Base-by-base conservation (phyloP, 2,888 invertebrate genomes). In the Thysanoteuthis rhombus region DNA sequence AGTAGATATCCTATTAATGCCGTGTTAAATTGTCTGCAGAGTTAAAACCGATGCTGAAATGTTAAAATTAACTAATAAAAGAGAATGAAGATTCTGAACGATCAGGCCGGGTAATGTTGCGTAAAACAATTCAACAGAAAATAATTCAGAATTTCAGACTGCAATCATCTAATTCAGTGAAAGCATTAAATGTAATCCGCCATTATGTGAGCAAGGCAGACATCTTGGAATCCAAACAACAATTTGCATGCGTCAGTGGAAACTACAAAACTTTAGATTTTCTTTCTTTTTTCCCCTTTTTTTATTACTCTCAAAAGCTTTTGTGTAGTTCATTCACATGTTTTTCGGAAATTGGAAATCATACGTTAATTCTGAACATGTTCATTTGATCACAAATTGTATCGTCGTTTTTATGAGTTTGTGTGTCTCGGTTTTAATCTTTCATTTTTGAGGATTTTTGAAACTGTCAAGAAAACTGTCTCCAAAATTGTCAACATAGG, bases 81-180 rank as follows among this genome's bases (percentile, higher is more conserved):
- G 10, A 8, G 16, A 75, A 75, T 36, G 75, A 75, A 75, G 16
- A 75, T 75, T 52, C 25, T 16, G n/a, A n/a, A 75, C 1, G 12
- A 36, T 36, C 12, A 75, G 10, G 4, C 19, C n/a, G 12, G 36
- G n/a, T 16, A 75, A 75, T 16, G 10, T n/a, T 75, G 10, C 12
- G 32, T n/a, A 19, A 32, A 75, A 75, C n/a, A 75, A 75, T 16
- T n/a, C 19, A 3, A n/a, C 75, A n/a, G 16, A 32, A 75, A n/a
- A 32, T 75, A 8, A n/a, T 36, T 4, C 3, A 16, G n/a, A 16
- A 8, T 8, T 28, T 38, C 16, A n/a, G n/a, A n/a, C 32, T 36
- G 19, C 6, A 92, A 92, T 45, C 92, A 92, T n/a, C 32, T 92
- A 92, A 42, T 45, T 92, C 45, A 12, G 40, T 92, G 92, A 92